Conservation (phyloP, 2,888 invertebrate species). For the Reticulitermes lucifugus region DNA sequence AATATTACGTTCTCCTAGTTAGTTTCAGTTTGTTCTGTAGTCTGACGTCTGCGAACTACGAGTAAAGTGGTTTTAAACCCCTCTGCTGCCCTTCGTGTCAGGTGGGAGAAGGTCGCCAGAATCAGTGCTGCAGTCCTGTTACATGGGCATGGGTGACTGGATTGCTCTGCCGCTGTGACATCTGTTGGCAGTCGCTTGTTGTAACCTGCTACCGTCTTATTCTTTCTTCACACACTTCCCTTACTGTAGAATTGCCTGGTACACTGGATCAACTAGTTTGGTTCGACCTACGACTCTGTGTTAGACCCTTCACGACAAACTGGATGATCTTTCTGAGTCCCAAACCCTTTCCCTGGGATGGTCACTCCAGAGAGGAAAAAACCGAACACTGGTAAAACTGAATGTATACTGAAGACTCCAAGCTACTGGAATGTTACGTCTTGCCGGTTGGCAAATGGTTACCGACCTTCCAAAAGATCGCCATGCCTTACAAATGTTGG, state of each 20-base stretch:
- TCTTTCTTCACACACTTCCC: not conserved
- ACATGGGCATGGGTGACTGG: not conserved
- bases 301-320: slow-evolving; percentile 21
- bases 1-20: too few species aligned
- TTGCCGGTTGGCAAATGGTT: too few species aligned
- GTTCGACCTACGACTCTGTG: not conserved
- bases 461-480: too few species aligned
- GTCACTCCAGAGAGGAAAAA: not conserved
- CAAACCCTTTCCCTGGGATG: not conserved
- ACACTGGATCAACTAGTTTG: not conserved
- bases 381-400: too few species aligned
- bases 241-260: slow-evolving; percentile 12
- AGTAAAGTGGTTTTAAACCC: too few species aligned
- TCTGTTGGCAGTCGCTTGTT: not conserved
- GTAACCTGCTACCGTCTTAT: not conserved
- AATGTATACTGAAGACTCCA: too few species aligned
- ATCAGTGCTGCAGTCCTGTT: not conserved
- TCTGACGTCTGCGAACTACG: too few species aligned
- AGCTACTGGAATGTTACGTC: too few species aligned
- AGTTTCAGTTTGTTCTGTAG: too few species aligned
- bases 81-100: too few species aligned
- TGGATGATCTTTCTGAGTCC: slow-evolving; percentile 35
- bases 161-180: not conserved
- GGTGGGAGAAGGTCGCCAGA: not conserved
- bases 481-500: too few species aligned